phyloP scores from a whole-genome alignment of 2,797 vertebrate species.

The Chelmon rostratus region DNA sequence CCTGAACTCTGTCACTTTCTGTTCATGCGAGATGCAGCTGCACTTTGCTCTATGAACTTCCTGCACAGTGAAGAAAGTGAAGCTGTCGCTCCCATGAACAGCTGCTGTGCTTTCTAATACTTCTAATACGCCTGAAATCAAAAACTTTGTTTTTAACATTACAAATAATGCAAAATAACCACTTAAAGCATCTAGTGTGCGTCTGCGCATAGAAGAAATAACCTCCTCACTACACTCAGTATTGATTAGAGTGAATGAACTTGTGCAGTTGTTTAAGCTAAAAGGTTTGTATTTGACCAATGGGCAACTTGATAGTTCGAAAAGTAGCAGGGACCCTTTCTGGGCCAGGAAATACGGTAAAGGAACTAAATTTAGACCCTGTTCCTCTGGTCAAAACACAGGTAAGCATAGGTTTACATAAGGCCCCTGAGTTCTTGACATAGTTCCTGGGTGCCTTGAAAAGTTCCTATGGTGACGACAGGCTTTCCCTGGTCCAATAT shows the following conservation, averaged over 20 bases:
- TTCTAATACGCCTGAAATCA: neutral
- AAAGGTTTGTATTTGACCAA: neutral
- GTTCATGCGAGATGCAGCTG: slow-evolving; percentile 16
- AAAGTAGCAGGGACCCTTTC: neutral
- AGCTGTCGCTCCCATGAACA: neutral
- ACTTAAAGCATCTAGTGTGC: neutral
- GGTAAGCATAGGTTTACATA: neutral
- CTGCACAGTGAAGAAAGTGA: neutral
- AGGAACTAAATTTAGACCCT: neutral
- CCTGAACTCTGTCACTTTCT: neutral
- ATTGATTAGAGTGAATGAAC: no score
- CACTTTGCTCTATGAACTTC: neutral
- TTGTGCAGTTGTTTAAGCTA: neutral
- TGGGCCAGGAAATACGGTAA: no score
- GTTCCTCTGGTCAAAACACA: neutral
- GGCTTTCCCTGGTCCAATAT: neutral
- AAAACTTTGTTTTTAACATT: neutral
- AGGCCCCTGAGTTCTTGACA: neutral
- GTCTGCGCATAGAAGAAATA: neutral
- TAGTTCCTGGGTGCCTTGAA: neutral
- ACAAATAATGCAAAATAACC: neutral
- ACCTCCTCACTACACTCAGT: neutral
- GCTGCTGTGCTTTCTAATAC: neutral
- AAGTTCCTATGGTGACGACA: neutral
- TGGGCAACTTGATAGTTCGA: neutral